Evolutionary conservation across 2,113 vertebrate genomes (phyloP).

Genomic region (Pygoscelis antarcticus): DNA sequence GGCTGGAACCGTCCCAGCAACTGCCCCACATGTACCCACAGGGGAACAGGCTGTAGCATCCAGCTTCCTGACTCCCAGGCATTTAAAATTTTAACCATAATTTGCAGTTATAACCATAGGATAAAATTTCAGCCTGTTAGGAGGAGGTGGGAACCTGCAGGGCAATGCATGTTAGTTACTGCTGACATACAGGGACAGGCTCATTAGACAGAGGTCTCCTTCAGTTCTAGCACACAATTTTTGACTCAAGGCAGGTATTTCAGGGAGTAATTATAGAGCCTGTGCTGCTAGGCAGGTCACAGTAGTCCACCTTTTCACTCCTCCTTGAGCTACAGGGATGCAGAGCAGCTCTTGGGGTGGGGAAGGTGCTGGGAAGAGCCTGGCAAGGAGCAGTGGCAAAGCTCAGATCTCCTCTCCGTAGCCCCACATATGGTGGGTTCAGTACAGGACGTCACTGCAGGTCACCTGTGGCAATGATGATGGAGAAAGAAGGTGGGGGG

Average conservation of each 20-base stretch:
- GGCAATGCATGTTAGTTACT: neutral
- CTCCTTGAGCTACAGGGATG: neutral
- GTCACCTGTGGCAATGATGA: too few relatives aligned
- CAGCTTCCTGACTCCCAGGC: neutral
- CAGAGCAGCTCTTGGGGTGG: neutral
- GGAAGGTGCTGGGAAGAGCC: neutral
- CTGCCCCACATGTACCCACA: neutral
- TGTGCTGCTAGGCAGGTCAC: neutral
- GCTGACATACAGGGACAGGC: neutral
- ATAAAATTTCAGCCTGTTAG: neutral
- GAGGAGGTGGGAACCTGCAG: conserved; percentile 23
- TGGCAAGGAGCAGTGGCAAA: neutral
- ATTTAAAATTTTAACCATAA: neutral
- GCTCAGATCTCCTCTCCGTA: neutral
- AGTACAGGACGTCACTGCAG: rapidly evolving
- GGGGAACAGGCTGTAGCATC: neutral
- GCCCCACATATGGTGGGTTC: neutral
- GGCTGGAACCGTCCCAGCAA: neutral
- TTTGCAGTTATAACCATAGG: conserved; percentile 30
- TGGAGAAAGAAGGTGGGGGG: neutral
- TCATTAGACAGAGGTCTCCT: conserved; percentile 7
- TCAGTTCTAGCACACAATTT: neutral
- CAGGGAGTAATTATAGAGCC: neutral
- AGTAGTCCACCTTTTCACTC: neutral
- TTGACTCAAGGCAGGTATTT: neutral